Evolutionary conservation across 2,888 invertebrate species (phyloP), one percentile per base, ranked within the genome.

Genomic region (Drosophila testacea): DNA sequence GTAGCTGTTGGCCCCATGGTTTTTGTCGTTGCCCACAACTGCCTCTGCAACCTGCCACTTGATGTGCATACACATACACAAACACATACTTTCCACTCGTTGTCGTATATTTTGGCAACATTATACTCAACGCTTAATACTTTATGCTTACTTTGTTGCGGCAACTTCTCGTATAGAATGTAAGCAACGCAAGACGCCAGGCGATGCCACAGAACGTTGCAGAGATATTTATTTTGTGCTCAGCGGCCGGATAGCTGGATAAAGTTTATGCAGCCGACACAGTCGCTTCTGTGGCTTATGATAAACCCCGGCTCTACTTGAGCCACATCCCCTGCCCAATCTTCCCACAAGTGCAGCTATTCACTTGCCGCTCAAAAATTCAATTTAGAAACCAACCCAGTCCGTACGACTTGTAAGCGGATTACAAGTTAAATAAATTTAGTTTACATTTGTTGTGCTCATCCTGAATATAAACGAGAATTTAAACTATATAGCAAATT

Each of bases 121-220:
- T 79, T 84, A 79, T 74, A 79, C 68, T 59, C 77, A 64, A 67
- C 76, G 72, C 67, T 87, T 84, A 84, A 87, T 82, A 81, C 83
- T 81, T 80, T 82, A 79, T 82, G 80, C 82, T 85, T 79, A 81
- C 83, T 79, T 79, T 83, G 83, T 72, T 81, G 79, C 68, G 54
- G 57, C 77, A 80, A 71, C 66, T 75, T 61, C 67, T 76, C 59
- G 55, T 50, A 65, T 50, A 48, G 32, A 50, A 42, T 10, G 27
- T 13, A 47, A 16, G 6, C 6, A 13, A 10, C 30, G 32, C 32
- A 32, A 44, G 54, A 36, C 48, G 41, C 38, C 48, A 51, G 34
- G 4, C 7, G 34, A 48, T 36, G 52, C 47, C 41, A 38, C 32
- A 61, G 50, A 34, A 67, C 69, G 54, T 52, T 64, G 63, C 56